Evolutionary conservation across 2,113 vertebrate species (phyloP), one percentile per base, ranked within the genome.

Genomic region (Larimichthys polyactis): DNA sequence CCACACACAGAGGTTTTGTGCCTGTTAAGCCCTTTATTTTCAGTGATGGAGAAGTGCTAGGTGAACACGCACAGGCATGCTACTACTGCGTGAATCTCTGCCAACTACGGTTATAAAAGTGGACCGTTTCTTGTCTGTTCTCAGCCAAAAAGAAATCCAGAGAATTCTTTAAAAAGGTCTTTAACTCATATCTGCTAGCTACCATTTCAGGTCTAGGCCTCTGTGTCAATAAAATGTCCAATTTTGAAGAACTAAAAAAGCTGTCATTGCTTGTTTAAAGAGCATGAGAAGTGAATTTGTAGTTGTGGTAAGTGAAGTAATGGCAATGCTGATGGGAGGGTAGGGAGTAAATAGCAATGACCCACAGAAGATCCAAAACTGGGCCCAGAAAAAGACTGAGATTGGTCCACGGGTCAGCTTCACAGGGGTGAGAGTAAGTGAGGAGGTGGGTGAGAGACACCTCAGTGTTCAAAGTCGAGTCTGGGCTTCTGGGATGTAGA

Each of bases 401-500:
- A 79, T 72, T 54, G 43, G 58, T 73, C 62, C 40, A 43, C 43
- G 20, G 78, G 71, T 83, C 46, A 57, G 73, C 51, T 40, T 48
- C 0, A 58, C 36, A n/a, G 29, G 76, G 73, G 71, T 29, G 51
- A 29, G 71, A 52, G 60, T 22, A 27, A 62, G 16, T n/a, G 76
- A 66, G 55, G 66, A 68, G 71, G 78, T 46, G 59, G 32, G 54
- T 43, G 59, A 69, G 57, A 55, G 27, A 73, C 59, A 5, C 67
- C 49, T n/a, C 29, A 20, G 74, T 15, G 81, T 87, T 99, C 97
- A 99, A 94, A 99, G 98, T 93, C 98, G 96, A 91, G 98, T 99
- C 95, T 99, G 98, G 68, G 98, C 98, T 95, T 99, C 98, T 6
- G 98, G 98, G 96, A 99, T 99, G 96, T 98, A 99, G 95, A 99